Percentiles rank a stretch among this genome's conserved stretches.
phyloP scores from a whole-genome alignment of 2,113 vertebrate species.

The Heliornis fulica region DNA sequence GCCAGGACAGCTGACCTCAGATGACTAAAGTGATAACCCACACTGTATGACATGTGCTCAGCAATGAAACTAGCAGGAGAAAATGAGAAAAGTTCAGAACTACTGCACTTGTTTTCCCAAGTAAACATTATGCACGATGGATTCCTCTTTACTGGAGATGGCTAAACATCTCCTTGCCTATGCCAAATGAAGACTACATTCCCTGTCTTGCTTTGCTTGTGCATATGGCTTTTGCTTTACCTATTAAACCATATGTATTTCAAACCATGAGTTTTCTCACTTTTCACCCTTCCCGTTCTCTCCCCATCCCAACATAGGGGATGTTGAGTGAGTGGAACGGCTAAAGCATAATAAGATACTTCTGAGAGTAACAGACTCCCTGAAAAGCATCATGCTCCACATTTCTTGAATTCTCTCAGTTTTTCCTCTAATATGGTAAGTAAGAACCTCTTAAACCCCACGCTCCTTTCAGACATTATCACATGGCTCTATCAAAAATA shows the following conservation, averaged over 20 bases:
- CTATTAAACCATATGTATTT: not conserved
- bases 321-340: accelerated
- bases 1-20: not conserved
- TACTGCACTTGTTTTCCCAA: not conserved
- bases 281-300: not conserved
- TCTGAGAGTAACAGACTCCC: not conserved
- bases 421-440: not conserved
- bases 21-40: not conserved
- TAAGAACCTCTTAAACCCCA: not conserved
- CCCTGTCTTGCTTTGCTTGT: not conserved
- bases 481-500: not conserved
- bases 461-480: not conserved
- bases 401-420: not conserved
- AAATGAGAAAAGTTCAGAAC: not conserved
- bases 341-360: too few species aligned
- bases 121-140: accelerated
- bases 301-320: not conserved
- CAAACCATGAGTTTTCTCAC: not conserved
- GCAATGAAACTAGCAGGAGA: not conserved
- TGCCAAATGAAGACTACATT: not conserved
- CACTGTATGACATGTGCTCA: not conserved
- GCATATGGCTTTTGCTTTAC: accelerated
- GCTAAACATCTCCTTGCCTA: accelerated
- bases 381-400: accelerated
- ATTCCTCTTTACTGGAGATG: not conserved